Percentiles rank a stretch among this genome's conserved stretches.
Evolutionary conservation across 2,113 vertebrate species (phyloP).

Genomic region (Ciconia maguari): DNA sequence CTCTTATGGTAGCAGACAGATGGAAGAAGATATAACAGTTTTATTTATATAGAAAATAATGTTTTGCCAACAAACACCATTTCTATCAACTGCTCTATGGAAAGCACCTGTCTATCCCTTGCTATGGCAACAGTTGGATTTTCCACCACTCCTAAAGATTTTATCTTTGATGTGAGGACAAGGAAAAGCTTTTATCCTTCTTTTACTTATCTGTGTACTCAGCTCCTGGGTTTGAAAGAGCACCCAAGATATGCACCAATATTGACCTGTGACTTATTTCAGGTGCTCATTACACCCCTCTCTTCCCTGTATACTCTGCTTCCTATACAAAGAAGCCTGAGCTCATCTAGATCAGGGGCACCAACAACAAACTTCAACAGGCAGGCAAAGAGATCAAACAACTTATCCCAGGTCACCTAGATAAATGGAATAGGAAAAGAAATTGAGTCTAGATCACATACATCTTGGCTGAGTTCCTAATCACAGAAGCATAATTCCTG

Average conservation of each 20-base stretch:
- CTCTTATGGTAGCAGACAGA: neutral
- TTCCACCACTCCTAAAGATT: neutral
- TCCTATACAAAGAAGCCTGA: neutral
- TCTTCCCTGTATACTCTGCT: neutral
- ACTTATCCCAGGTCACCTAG: neutral
- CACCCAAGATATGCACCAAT: neutral
- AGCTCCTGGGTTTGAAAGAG: neutral
- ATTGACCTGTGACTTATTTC: neutral
- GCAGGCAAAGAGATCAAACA: neutral
- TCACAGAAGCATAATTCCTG: neutral
- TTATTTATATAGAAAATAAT: neutral
- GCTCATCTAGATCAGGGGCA: neutral
- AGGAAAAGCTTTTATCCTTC: neutral
- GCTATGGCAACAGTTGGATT: neutral
- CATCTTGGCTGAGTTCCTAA: neutral
- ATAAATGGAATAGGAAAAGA: neutral
- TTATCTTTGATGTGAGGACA: neutral
- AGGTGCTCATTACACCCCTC: neutral
- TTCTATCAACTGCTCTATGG: neutral
- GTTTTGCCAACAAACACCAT: neutral
- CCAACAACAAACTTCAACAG: neutral
- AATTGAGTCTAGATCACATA: neutral
- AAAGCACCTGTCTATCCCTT: neutral
- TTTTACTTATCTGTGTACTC: neutral
- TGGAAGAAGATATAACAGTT: neutral